Base-by-base conservation (phyloP, 2,113 vertebrate genomes). In the Megaleporinus macrocephalus region DNA sequence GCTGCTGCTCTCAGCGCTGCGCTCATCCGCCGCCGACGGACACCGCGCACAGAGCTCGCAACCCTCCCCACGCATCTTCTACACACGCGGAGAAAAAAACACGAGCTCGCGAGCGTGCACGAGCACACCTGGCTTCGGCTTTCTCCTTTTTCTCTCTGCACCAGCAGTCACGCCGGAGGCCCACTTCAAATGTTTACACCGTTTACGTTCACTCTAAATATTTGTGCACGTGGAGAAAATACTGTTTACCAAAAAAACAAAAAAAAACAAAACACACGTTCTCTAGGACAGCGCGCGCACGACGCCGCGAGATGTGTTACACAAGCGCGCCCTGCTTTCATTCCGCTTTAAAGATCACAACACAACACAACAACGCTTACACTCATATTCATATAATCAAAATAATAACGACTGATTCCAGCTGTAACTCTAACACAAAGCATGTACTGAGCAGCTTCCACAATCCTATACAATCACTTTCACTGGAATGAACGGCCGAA, bases 121-220 rank as follows among this genome's bases (percentile, higher is more conserved):
- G 14, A 24, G 36, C 59, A 81, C 85, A 89, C 86, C 84, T 88
- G 87, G 78, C 84, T 90, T 85, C 79, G 79, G 78, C 82, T 33
- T 59, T 65, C 73, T 61, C 78, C 79, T 84, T 57, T 78, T 22
- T 26, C 57, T 61, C 57, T 81, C 47, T 65, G 18, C 20, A 55
- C 53, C 53, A 55, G 53, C 20, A 16, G 5, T 22, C 53, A 26
- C 6, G 22, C 57, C 57, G 20, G 11, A 78, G 53, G 16, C 70
- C 59, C 36, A 11, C 74, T 68, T 29, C 72, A 65, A 41, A 73
- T 85, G 27, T 55, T 57, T 61, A 57, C 6, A 69, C 63, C 70
- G 36, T 79, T 27, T 65, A 76, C 66, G 51, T 71, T 36, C 55
- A 66, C 30, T n/a, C n/a, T 24, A 73, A 78, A 73, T 33, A 71